Conservation (phyloP, 2,888 invertebrate genomes). For the Drosophila neutralis region DNA sequence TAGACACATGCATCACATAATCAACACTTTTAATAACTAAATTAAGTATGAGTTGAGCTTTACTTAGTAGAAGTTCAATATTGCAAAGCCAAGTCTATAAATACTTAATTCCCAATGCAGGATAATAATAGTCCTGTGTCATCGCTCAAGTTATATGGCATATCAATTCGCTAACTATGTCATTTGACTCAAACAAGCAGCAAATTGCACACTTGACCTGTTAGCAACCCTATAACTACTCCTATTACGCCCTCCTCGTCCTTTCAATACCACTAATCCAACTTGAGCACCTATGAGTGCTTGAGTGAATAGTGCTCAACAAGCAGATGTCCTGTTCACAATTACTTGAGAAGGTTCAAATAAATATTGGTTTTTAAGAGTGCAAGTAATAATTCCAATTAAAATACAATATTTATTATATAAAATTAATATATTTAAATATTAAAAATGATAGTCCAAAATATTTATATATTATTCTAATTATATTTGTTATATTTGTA, state of each 20-base stretch:
- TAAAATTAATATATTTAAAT: neutral
- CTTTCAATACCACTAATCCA: constrained; percentile 5
- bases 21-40: neutral
- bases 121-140: constrained; percentile 21
- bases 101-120: constrained; percentile 6
- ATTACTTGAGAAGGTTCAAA: neutral
- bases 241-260: neutral
- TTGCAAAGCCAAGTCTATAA: neutral
- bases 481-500: neutral
- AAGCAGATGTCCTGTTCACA: constrained; percentile 1
- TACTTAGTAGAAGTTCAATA: neutral
- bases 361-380: neutral
- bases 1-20: neutral
- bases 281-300: constrained; percentile 32
- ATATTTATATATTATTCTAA: neutral
- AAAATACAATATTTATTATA: neutral
- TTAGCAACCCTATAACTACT: constrained; percentile 25
- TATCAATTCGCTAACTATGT: constrained; percentile 49
- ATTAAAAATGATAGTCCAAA: neutral
- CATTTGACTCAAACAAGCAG: constrained; percentile 48
- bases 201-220: constrained; percentile 54
- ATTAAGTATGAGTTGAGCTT: neutral
- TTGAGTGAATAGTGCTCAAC: neutral
- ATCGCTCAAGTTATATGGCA: constrained; percentile 26
- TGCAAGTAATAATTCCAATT: neutral